These are phyloP conservation scores for Leptodactylus fuscus DNA, from an alignment of 2,113 vertebrate genomes.

Conservation along the genomic window DNA sequence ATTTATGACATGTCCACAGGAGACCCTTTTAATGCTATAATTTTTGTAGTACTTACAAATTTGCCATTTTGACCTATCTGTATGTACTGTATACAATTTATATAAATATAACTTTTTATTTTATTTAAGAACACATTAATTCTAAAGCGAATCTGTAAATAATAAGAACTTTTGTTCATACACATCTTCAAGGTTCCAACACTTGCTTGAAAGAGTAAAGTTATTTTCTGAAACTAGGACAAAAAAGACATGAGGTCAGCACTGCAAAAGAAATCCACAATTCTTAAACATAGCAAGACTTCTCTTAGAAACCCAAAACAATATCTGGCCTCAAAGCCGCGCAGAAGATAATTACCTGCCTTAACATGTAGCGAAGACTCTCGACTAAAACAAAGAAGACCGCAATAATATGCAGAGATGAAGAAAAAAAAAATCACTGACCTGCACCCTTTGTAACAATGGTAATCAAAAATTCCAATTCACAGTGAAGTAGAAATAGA, in stretches of 20 bases:
- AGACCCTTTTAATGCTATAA: too few species aligned
- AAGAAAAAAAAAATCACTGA: background rate
- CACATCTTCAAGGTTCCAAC: background rate
- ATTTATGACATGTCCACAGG: too few species aligned
- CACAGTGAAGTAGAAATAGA: background rate
- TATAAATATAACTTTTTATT: background rate
- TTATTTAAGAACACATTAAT: background rate
- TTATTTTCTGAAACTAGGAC: conserved; percentile 5
- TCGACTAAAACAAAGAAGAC: background rate
- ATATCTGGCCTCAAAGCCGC: background rate
- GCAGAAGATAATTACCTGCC: background rate
- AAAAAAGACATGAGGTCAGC: background rate
- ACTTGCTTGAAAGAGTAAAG: background rate
- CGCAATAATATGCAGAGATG: background rate
- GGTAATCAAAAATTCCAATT: background rate
- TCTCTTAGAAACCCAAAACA: conserved; percentile 15
- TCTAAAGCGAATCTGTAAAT: background rate
- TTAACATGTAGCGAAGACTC: background rate
- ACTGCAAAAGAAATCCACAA: background rate
- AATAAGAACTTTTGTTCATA: background rate
- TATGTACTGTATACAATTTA: too few species aligned
- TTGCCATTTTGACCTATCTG: too few species aligned
- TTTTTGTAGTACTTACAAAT: too few species aligned
- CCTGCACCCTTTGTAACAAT: background rate
- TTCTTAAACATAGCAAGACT: background rate